A percentile compares a stretch with the other conserved stretches of the same genome.
phyloP scores from a whole-genome alignment of 2,113 vertebrate genomes.

The Leptodactylus fuscus region DNA sequence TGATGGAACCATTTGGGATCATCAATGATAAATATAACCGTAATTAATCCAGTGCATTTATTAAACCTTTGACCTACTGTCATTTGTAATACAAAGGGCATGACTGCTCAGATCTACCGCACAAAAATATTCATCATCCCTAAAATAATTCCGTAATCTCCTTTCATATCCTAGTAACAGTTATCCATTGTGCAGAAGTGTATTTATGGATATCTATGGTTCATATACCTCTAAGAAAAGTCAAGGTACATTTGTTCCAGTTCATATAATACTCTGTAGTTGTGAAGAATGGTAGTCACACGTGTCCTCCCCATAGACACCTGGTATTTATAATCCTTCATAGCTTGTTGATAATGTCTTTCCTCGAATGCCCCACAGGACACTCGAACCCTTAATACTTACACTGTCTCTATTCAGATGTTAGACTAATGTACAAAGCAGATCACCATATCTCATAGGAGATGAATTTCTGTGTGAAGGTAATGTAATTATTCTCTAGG shows the following conservation, averaged over 20 bases:
- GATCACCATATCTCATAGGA: slow-evolving; percentile 21
- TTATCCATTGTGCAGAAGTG: neutral
- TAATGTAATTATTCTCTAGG: slow-evolving; percentile 16
- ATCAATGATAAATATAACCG: neutral
- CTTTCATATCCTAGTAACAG: neutral
- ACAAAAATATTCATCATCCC: neutral
- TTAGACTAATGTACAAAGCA: neutral
- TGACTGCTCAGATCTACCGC: neutral
- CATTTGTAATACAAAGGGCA: neutral
- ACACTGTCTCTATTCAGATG: slow-evolving; percentile 40
- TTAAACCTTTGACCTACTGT: neutral
- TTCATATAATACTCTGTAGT: neutral
- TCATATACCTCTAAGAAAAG: neutral
- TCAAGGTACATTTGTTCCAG: neutral
- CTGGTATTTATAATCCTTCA: slow-evolving; percentile 23
- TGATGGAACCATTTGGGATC: neutral
- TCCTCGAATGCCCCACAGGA: slow-evolving; percentile 9
- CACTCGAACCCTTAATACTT: neutral
- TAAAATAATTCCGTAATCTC: neutral
- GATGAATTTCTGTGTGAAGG: slow-evolving; percentile 24
- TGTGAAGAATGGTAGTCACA: neutral
- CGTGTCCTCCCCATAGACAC: neutral
- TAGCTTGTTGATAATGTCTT: slow-evolving; percentile 12
- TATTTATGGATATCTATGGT: neutral
- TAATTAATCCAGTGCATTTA: too few relatives aligned